Conservation (phyloP, 1,140 invertebrate genomes). For the Drosophila elegans region DNA sequence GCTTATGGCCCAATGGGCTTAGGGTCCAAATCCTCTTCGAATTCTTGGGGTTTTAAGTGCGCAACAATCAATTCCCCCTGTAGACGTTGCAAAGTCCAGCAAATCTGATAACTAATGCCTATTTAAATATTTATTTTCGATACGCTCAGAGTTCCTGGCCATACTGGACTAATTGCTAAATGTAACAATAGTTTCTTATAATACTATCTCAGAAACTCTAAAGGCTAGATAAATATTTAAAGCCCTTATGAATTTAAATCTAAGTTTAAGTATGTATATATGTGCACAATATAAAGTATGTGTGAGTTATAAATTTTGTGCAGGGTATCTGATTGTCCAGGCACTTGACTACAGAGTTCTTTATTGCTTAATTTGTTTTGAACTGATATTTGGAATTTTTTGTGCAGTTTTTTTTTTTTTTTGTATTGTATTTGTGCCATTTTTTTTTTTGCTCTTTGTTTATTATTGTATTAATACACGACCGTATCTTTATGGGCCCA, state of each 20-base stretch:
- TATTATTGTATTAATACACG: slow-evolving; percentile 61
- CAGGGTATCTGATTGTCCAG: neutral
- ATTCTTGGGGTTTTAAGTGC: slow-evolving; percentile 8
- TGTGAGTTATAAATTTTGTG: neutral
- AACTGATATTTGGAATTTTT: slow-evolving; percentile 38
- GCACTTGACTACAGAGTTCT: neutral
- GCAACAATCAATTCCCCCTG: slow-evolving; percentile 28
- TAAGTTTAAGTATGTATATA: no score
- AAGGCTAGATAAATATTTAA: neutral
- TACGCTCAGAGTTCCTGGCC: neutral
- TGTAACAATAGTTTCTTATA: neutral
- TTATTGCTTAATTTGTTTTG: slow-evolving; percentile 49
- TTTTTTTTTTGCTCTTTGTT: slow-evolving; percentile 53
- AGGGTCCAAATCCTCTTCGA: slow-evolving; percentile 1
- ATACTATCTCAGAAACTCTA: neutral
- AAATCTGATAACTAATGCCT: slow-evolving; percentile 60
- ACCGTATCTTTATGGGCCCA: slow-evolving; percentile 62
- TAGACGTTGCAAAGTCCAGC: slow-evolving; percentile 52
- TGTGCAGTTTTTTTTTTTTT: neutral
- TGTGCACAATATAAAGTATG: neutral
- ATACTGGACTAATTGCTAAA: neutral
- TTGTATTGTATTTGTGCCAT: slow-evolving; percentile 52
- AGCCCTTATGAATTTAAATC: no score
- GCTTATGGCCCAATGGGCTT: neutral
- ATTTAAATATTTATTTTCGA: slow-evolving; percentile 32